Base-by-base conservation (phyloP, 2,797 vertebrate species). In the Valencia hispanica region DNA sequence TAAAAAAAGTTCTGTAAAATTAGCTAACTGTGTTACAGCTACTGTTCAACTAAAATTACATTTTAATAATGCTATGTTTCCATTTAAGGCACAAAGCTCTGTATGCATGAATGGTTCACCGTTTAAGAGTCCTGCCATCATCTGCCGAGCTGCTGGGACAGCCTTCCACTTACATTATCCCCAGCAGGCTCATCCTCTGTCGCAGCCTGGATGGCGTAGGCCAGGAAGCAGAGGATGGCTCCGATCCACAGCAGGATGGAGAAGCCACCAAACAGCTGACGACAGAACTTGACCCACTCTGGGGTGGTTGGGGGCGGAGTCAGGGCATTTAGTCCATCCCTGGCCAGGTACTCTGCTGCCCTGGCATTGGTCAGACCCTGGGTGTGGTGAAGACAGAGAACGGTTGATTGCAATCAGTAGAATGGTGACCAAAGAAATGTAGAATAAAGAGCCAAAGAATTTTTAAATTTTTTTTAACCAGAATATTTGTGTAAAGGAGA, bases 211-310 rank as follows among this genome's bases (percentile, higher is more conserved):
- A 98, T 98, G 86, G 96, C 96, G 0, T 98, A 98, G 81, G 97
- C 97, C 89, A 98, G 85, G 89, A 98, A 98, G 79, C 97, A 98
- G 88, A 98, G 97, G 87, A 97, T 96, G 79, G 97, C 97, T 0
- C 97, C 97, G 0, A 95, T 96, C 97, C 97, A 98, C 87, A 98
- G 95, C 84, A 98, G 90, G 84, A 98, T 95, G 82, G 97, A 98
- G 94, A 98, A 98, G 14, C 97, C 97, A 1, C 97, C 97, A 0
- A 98, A 98, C 75, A 98, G 96, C 94, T 98, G 97, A 66, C 97
- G 96, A 76, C 97, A 98, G 91, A 98, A 98, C 92, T 98, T 98
- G 65, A 98, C 95, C 97, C 97, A 98, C 85, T 98, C 97, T 0
- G 97, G 97, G 69, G 97, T 97, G 82, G 97, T 98, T 10, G 97